Base-by-base conservation (phyloP, 2,797 vertebrate species). In the Pelochelys cantorii region DNA sequence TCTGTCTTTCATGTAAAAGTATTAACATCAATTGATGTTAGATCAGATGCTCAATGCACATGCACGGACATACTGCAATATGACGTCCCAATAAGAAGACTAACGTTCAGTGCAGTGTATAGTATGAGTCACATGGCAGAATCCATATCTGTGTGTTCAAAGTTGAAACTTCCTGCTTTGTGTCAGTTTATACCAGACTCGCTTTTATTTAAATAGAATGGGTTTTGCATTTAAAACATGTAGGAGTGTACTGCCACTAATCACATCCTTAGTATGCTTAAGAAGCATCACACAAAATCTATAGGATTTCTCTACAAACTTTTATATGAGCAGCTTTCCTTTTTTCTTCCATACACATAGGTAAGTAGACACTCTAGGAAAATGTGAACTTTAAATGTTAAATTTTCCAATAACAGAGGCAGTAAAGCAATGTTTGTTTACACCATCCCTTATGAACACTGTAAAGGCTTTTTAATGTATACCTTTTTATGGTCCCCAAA, bases 71-170 rank as follows among this genome's bases (percentile, higher is more conserved):
- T 54, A 94, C 20, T 8, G 55, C 18, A 81, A 53, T 14, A 86
- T 29, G 53, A 96, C 87, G 77, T 62, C 0, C 7, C 48, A 31
- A 68, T n/a, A 37, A 0, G 88, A 71, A 25, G 29, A 62, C 84
- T 74, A 85, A 79, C 20, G 68, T n/a, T 82, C 53, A 89, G 59
- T 1, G 25, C 0, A 86, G 62, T 27, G 84, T 93, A 65, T 13
- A 77, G 75, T 56, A 68, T 11, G 20, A 96, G 74, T 85, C 92
- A 96, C 53, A 89, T 94, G 95, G 52, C 80, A 87, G 92, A 95
- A 95, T 94, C 92, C 53, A 27, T 71, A 27, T 85, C 84, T 71
- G 84, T 92, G 91, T 94, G 93, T 95, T 56, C 5, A 88, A 88
- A 94, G 79, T 57, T 68, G 54, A 92, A 22, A 59, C 84, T 59